These are phyloP conservation scores for Ariolimax columbianus DNA, from an alignment of 2,888 invertebrate species.

Conservation along the genomic window DNA sequence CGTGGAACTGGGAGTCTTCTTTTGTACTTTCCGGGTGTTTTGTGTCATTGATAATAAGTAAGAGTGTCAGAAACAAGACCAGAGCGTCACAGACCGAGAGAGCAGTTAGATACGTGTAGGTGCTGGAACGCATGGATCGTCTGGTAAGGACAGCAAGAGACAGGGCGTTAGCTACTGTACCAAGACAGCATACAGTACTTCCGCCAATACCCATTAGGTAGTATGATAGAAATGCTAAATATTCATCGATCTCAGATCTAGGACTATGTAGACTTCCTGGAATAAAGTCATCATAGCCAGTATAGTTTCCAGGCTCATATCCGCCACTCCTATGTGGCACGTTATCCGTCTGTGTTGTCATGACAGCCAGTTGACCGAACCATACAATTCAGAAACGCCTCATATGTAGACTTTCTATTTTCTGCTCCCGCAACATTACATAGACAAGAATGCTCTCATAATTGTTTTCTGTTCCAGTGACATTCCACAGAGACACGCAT, in stretches of 20 bases:
- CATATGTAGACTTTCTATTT: not conserved
- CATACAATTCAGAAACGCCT: not conserved
- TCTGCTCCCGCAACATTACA: not conserved
- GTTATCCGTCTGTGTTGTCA: not conserved
- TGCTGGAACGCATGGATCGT: slow-evolving; percentile 74
- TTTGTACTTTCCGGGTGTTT: slow-evolving; percentile 50
- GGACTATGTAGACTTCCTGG: not conserved
- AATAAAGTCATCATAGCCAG: slow-evolving; percentile 3
- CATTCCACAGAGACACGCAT: too few species aligned
- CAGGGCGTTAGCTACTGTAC: slow-evolving; percentile 76
- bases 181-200: slow-evolving; percentile 72
- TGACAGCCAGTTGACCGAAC: not conserved
- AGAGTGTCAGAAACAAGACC: slow-evolving; percentile 73
- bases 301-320: not conserved
- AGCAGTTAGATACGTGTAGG: slow-evolving; percentile 77
- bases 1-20: slow-evolving; percentile 53
- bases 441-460: not conserved
- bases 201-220: slow-evolving; percentile 77
- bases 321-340: not conserved
- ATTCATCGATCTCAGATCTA: slow-evolving; percentile 33
- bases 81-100: slow-evolving; percentile 76
- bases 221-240: slow-evolving; percentile 64
- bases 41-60: slow-evolving; percentile 73
- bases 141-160: slow-evolving; percentile 75
- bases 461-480: too few species aligned